Evolutionary conservation across 2,797 vertebrate genomes (phyloP).

Genomic region (Acanthiza pusilla): DNA sequence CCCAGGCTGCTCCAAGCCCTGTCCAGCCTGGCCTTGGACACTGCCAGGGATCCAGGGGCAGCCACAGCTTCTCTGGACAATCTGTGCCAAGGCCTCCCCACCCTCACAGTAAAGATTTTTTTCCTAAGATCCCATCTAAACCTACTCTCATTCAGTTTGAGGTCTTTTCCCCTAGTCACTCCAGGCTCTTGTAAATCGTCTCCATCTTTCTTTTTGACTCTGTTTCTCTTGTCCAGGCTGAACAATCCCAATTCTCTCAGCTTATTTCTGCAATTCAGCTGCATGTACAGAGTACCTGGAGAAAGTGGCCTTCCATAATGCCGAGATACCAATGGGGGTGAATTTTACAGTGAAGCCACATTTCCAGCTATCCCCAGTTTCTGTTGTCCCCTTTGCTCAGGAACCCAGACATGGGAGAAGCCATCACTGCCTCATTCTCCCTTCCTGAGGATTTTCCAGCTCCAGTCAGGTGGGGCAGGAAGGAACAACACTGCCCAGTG

Average conservation of each 20-base stretch:
- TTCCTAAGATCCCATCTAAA: background rate
- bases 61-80: background rate
- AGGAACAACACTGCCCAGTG: background rate
- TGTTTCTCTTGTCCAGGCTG: background rate
- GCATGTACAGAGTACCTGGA: background rate
- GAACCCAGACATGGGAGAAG: background rate
- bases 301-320: background rate
- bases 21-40: background rate
- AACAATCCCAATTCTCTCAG: background rate
- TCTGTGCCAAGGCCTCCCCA: background rate
- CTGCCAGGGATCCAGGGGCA: background rate
- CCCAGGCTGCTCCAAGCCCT: background rate
- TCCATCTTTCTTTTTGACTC: background rate
- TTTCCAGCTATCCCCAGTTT: background rate
- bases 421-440: background rate
- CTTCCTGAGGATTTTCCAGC: background rate
- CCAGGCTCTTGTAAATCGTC: background rate
- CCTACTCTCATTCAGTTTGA: rapidly evolving
- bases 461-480: background rate
- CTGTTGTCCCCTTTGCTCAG: background rate
- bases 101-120: background rate
- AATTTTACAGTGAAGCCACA: background rate
- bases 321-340: background rate
- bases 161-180: background rate
- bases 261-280: background rate